Conservation (phyloP, 2,113 vertebrate genomes). For the Campylomormyrus tamandua region DNA sequence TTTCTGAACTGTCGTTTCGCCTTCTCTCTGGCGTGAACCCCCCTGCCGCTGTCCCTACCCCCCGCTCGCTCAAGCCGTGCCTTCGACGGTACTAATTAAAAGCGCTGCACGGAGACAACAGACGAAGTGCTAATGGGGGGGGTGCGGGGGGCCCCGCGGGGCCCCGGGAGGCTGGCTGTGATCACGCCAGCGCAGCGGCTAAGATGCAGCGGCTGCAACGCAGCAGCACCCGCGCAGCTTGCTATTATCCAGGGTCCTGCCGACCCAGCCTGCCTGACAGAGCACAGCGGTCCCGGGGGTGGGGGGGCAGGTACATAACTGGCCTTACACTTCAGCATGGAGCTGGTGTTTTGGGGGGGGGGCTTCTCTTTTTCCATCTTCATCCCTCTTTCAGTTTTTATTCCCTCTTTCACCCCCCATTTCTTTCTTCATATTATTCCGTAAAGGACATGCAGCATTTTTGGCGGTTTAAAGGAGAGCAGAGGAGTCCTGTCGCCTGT, state of each 20-base stretch:
- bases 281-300: conserved; percentile 17
- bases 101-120: conserved; percentile 60
- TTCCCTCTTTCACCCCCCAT: background rate
- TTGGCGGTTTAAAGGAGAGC: background rate
- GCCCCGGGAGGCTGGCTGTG: conserved; percentile 49
- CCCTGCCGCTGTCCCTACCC: conserved; percentile 29
- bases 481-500: background rate
- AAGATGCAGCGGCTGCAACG: conserved; percentile 1
- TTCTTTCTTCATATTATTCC: background rate
- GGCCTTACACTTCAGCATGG: background rate
- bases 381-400: background rate
- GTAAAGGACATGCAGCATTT: background rate
- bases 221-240: conserved; percentile 45
- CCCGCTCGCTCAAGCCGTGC: conserved; percentile 32
- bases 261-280: conserved; percentile 12
- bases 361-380: background rate
- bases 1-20: conserved; percentile 39
- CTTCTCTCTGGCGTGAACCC: conserved; percentile 20
- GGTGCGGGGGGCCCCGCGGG: conserved; percentile 63
- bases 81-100: conserved; percentile 69
- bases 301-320: background rate
- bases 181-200: conserved; percentile 46
- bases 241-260: conserved; percentile 47
- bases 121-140: conserved; percentile 68
- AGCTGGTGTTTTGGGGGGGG: background rate